Base-by-base conservation (phyloP, 2,797 vertebrate genomes). In the Clarias fuscus region DNA sequence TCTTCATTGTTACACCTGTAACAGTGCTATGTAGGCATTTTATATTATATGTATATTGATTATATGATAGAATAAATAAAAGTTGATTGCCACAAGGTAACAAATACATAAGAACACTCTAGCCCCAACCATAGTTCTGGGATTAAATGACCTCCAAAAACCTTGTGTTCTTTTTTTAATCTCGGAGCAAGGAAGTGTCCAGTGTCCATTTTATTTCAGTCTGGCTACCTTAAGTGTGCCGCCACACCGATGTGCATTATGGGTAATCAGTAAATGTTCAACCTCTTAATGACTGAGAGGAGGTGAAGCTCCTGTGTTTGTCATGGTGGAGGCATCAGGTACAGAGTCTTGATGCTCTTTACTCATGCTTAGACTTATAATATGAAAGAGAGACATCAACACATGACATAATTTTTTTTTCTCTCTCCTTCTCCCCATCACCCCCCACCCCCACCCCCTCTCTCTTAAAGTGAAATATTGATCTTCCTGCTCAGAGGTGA, bases 301-400 rank as follows among this genome's bases (percentile, higher is more conserved):
- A 75, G 24, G 5, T 75, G 72, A 27, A 76, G 73, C 7, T 76
- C 24, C 30, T 78, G 17, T 61, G 58, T 17, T 77, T 33, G 56
- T 78, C n/a, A 56, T 5, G 1, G 15, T 58, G 73, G 73, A n/a
- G 56, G n/a, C n/a, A 8, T 56, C 18, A 76, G n/a, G 37, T 40
- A 0, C n/a, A 30, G 48, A 18, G 24, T 58, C 20, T 18, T n/a
- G 72, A 53, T 27, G 14, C 3, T 30, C 27, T 76, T 58, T 58
- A 27, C 53, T 56, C n/a, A 58, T 58, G 20, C 73, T 30, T 27
- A 59, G 73, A 58, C 48, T 76, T 27, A 76, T n/a, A 10, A 1
- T 76, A 30, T n/a, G 48, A 77, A 77, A 58, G 14, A 62, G 18
- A 77, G 53, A 77, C 48, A 58, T 48, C 75, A 78, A 61, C 30